Conservation (phyloP, 2,888 invertebrate species). For the Dicyrtoma fusca region DNA sequence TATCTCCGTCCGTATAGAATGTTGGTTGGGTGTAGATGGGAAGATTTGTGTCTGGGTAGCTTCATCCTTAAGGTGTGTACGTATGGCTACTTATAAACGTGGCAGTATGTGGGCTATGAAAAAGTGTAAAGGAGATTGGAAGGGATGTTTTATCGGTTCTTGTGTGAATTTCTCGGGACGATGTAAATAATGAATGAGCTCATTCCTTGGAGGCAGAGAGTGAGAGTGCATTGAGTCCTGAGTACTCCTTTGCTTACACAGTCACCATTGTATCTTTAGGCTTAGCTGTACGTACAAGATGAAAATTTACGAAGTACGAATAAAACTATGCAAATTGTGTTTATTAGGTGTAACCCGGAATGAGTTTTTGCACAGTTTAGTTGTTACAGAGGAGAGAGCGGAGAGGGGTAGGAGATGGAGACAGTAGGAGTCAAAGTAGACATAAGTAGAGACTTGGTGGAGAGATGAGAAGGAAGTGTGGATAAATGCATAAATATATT, state of each 20-base stretch:
- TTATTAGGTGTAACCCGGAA: constrained; percentile 34
- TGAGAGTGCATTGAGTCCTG: constrained; percentile 30
- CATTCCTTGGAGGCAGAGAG: constrained; percentile 11
- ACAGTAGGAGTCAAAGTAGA: too few species aligned
- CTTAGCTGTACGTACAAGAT: constrained; percentile 7
- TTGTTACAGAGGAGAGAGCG: too few species aligned
- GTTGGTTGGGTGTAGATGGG: too few species aligned
- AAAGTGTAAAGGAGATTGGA: not conserved
- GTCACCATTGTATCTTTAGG: constrained; percentile 21
- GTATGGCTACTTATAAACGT: too few species aligned
- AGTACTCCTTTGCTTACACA: too few species aligned
- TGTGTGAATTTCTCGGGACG: constrained; percentile 9
- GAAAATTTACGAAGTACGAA: constrained; percentile 34
- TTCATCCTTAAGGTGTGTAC: too few species aligned
- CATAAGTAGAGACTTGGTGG: too few species aligned
- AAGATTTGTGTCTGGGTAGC: too few species aligned
- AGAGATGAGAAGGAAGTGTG: too few species aligned
- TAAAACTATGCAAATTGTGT: constrained; percentile 30
- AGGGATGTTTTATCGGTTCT: constrained; percentile 1
- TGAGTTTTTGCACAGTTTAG: constrained; percentile 2
- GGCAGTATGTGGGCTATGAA: not conserved
- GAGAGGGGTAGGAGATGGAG: too few species aligned
- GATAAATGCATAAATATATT: not conserved
- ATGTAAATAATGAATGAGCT: constrained; percentile 34
- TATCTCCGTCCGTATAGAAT: too few species aligned